Evolutionary conservation across 2,888 invertebrate genomes (phyloP).

Genomic region (Eupithecia tripunctaria): DNA sequence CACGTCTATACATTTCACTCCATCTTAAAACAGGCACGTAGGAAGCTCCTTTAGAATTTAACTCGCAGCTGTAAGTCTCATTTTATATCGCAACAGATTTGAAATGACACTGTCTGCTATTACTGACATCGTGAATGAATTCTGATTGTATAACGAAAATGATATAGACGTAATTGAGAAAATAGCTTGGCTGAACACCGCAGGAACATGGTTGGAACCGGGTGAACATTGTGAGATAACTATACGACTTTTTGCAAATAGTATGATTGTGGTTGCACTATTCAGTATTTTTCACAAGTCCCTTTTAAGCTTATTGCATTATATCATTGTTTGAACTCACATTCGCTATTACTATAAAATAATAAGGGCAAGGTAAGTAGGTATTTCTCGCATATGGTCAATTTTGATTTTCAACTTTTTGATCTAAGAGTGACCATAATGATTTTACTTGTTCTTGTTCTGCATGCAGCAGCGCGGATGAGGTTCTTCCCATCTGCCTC

Average conservation of each 20-base stretch:
- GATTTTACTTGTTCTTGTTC: neutral
- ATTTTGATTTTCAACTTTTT: neutral
- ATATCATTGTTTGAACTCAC: neutral
- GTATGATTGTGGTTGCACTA: neutral
- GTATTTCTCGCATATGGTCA: neutral
- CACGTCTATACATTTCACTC: conserved; percentile 2
- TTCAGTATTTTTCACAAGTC: neutral
- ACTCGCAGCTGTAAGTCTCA: neutral
- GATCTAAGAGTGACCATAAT: neutral
- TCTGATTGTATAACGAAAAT: conserved; percentile 35
- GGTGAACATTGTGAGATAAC: conserved; percentile 56
- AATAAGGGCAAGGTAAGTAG: neutral
- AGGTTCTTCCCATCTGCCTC: conserved; percentile 37
- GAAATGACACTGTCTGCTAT: conserved; percentile 19
- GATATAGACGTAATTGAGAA: conserved; percentile 32
- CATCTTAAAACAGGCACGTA: neutral
- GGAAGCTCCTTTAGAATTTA: neutral
- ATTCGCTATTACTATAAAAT: neutral
- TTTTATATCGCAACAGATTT: conserved; percentile 11
- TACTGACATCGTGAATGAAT: conserved; percentile 33
- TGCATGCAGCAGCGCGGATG: neutral
- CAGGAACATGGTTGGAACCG: conserved; percentile 37
- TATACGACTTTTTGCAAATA: neutral
- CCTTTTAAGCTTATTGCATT: neutral
- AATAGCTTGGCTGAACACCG: conserved; percentile 23